A percentile compares a stretch with the other conserved stretches of the same genome.
Conservation (phyloP, 1,140 invertebrate genomes). For the Drosophila neocordata region DNA sequence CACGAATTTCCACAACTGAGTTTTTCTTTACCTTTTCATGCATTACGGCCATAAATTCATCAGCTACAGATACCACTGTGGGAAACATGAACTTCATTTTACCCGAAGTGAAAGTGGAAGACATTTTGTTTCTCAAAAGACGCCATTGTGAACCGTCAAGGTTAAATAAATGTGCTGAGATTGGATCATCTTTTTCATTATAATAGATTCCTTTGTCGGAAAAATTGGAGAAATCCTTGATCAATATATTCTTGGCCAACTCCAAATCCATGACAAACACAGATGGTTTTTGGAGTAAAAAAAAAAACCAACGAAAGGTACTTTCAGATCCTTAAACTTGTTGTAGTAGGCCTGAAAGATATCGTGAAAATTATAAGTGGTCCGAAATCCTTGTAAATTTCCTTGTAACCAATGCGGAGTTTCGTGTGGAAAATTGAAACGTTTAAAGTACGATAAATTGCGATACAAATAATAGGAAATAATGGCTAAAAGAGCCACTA, state of each 20-base stretch:
- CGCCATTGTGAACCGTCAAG: constrained; percentile 84
- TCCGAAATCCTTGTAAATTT: constrained; percentile 48
- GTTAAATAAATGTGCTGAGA: constrained; percentile 83
- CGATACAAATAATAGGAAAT: constrained; percentile 20
- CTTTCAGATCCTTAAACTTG: constrained; percentile 55
- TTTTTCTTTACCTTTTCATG: constrained; percentile 22
- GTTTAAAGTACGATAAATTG: constrained; percentile 64
- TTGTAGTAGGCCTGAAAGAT: constrained; percentile 57
- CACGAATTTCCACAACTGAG: constrained; percentile 52
- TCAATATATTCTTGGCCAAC: constrained; percentile 85
- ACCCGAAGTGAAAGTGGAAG: constrained; percentile 84
- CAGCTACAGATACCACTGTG: constrained; percentile 62
- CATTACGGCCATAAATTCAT: constrained; percentile 52
- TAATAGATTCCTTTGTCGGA: constrained; percentile 83
- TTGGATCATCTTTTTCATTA: constrained; percentile 83
- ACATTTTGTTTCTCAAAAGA: constrained; percentile 83
- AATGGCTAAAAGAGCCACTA: constrained; percentile 35
- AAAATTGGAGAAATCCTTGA: constrained; percentile 85
- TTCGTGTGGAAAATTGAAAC: constrained; percentile 74
- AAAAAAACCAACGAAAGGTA: constrained; percentile 77
- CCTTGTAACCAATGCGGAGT: constrained; percentile 59
- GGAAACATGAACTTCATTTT: constrained; percentile 85
- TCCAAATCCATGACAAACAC: constrained; percentile 84
- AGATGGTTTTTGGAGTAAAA: constrained; percentile 82
- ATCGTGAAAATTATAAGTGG: constrained; percentile 17